Evolutionary conservation across 2,888 invertebrate genomes (phyloP).

Genomic region (Smittia sp.): DNA sequence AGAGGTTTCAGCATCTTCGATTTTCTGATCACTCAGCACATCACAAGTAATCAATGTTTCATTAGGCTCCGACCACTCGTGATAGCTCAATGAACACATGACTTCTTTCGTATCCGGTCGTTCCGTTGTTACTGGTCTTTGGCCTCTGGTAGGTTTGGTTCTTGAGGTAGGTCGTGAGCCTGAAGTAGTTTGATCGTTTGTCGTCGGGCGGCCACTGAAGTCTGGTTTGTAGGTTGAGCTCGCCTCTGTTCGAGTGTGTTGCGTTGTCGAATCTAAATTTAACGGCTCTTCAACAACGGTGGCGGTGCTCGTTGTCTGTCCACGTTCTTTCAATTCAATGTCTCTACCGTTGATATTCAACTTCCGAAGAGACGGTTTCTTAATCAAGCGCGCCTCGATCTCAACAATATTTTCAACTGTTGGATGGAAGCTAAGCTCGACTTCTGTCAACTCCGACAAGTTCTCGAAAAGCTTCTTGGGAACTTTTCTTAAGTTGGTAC

Average conservation of each 20-base stretch:
- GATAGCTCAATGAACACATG: background rate
- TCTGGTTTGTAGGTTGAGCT: background rate
- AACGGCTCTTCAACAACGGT: background rate
- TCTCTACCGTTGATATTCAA: background rate
- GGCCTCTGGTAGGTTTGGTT: background rate
- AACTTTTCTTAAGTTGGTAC: background rate
- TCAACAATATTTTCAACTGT: background rate
- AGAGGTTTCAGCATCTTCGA: background rate
- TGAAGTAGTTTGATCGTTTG: background rate
- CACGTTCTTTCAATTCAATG: no score
- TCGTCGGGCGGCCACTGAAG: background rate
- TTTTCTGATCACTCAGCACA: background rate
- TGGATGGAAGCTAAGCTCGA: background rate
- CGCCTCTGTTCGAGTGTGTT: no score
- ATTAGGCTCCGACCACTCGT: background rate
- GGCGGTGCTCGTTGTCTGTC: background rate
- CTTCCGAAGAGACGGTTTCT: background rate
- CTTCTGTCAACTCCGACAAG: background rate
- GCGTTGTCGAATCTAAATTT: no score
- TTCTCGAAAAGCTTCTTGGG: background rate
- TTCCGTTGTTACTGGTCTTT: background rate
- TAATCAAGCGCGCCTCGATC: background rate
- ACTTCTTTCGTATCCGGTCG: background rate
- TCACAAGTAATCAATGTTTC: slow-evolving; percentile 24
- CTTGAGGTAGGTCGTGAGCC: background rate